Conservation (phyloP, 2,113 vertebrate species). For the Anhinga rufa region DNA sequence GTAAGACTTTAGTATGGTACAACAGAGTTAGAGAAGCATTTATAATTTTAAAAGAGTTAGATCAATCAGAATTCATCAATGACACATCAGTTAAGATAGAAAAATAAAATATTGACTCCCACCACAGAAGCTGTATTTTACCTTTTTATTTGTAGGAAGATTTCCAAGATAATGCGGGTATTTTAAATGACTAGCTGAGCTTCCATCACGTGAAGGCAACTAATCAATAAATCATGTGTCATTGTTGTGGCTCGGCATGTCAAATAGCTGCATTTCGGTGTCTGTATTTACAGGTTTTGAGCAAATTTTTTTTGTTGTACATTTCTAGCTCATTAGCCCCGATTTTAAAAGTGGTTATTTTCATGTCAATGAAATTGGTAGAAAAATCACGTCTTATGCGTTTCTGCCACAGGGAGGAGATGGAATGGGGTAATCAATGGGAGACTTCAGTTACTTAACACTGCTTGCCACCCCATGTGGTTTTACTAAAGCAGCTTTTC, state of each 20-base stretch:
- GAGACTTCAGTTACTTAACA: constrained; percentile 9
- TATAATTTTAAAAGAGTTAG: not conserved
- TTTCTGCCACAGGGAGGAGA: constrained; percentile 17
- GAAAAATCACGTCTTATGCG: constrained; percentile 33
- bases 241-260: constrained; percentile 46
- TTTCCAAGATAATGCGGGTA: constrained; percentile 35
- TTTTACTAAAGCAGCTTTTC: constrained; percentile 10
- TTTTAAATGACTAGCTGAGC: constrained; percentile 28
- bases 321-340: constrained; percentile 56
- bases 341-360: constrained; percentile 51
- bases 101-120: constrained; percentile 27
- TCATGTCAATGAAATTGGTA: constrained; percentile 36
- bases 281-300: constrained; percentile 11
- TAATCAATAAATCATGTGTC: constrained; percentile 66
- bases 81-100: not conserved
- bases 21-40: not conserved
- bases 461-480: not conserved
- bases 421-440: not conserved
- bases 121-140: not conserved
- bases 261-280: constrained; percentile 37
- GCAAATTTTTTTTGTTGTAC: constrained; percentile 23
- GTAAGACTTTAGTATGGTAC: not conserved
- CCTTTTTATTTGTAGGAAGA: constrained; percentile 21
- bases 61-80: not conserved
- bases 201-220: constrained; percentile 34